Base-by-base conservation (phyloP, 2,797 vertebrate genomes). In the Thunnus albacares region DNA sequence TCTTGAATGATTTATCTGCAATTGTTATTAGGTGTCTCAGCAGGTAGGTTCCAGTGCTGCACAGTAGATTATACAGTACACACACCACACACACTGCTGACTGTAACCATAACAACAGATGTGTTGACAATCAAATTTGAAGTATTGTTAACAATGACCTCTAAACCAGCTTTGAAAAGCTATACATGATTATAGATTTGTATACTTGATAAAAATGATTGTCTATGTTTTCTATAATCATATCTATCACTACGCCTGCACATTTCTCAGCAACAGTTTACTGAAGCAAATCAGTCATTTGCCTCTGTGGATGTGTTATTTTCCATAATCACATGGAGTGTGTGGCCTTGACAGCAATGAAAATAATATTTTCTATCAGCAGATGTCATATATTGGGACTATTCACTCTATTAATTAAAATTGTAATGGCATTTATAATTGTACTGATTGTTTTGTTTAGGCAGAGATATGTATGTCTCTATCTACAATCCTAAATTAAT, bases 61-160 rank as follows among this genome's bases (percentile, higher is more conserved):
- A 10, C 6, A 24, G 41, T 17, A 33, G 47, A 41, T 41, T 2
- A 43, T 14, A 43, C 41, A 43, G 35, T 14, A 14, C 13, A 43
- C 41, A 43, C 41, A 56, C 64, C 38, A 66, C 52, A 57, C 53
- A 71, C 26, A 38, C 30, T 14, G 41, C 13, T 43, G 41, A 43
- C 13, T 43, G 13, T 14, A 43, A 43, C 41, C 41, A 43, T 12
- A 43, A 6, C 62, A 97, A 97, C 71, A 97, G 96, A 45, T 2
- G 97, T 52, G 38, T 14, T 17, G 30, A 22, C 52, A 66, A 41
- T 56, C 65, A 69, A n/a, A 57, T 56, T 5, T 38, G 51, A 41
- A 43, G 33, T 17, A 0, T 18, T 43, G 71, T 35, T 53, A 81
- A 59, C 61, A 30, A 10, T 51, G 68, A 77, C 30, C 57, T 65